Evolutionary conservation across 2,797 vertebrate genomes (phyloP).

Genomic region (Aulostomus chinensis): DNA sequence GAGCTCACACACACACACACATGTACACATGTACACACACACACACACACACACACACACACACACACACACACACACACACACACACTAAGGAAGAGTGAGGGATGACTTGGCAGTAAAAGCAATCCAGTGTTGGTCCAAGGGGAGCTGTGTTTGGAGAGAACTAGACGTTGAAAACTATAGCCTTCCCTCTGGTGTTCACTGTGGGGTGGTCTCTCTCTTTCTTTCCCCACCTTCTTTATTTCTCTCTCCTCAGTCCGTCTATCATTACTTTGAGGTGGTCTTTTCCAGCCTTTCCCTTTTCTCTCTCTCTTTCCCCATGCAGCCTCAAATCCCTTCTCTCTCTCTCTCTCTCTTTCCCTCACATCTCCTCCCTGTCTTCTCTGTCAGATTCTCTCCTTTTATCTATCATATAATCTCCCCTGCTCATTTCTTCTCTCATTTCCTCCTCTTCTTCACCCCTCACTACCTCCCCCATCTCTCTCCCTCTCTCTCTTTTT

Average conservation of each 20-base stretch:
- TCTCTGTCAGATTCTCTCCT: constrained; percentile 13
- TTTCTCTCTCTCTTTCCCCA: constrained; percentile 26
- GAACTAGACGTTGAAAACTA: constrained; percentile 46
- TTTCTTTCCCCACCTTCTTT: constrained; percentile 51
- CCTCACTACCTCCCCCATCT: not conserved
- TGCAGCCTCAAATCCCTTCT: constrained; percentile 1
- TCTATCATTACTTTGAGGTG: constrained; percentile 59
- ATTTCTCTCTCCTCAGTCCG: constrained; percentile 32
- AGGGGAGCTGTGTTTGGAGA: constrained; percentile 53
- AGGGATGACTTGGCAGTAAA: constrained; percentile 62
- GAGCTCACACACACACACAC: constrained; percentile 30
- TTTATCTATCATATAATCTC: constrained; percentile 36
- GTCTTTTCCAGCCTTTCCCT: constrained; percentile 40
- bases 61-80: too few relatives aligned
- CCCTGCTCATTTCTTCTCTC: constrained; percentile 21
- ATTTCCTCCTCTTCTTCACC: constrained; percentile 38
- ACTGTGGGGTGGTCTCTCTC: constrained; percentile 59
- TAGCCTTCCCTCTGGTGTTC: constrained; percentile 47
- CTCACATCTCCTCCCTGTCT: not conserved
- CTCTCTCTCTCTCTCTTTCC: not conserved
- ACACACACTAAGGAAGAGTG: too few relatives aligned
- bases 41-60: too few relatives aligned
- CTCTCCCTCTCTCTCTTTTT: not conserved
- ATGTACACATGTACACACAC: too few relatives aligned
- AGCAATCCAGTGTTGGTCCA: constrained; percentile 46